Percentiles rank a stretch among this genome's conserved stretches.
Evolutionary conservation across 2,888 invertebrate genomes (phyloP).

Genomic region (Orchestes rusci): DNA sequence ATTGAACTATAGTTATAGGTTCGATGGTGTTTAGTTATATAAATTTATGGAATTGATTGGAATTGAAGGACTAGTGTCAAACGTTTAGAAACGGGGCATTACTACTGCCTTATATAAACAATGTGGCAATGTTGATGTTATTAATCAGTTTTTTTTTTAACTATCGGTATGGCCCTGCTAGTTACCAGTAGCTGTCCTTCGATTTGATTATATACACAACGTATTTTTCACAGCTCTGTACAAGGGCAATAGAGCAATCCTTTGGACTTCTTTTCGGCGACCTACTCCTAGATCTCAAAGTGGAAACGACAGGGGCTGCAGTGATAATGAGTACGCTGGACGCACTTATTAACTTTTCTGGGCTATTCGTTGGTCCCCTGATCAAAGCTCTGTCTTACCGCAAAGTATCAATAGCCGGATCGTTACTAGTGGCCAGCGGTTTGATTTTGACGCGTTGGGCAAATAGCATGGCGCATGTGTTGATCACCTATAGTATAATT

Average conservation of each 20-base stretch:
- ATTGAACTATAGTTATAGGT: no score
- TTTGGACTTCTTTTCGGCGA: constrained; percentile 75
- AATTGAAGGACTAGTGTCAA: no score
- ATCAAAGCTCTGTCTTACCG: constrained; percentile 68
- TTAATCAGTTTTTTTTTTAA: no score
- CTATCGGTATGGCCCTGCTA: no score
- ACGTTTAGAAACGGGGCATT: no score
- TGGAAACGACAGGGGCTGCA: constrained; percentile 68
- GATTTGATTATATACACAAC: no score
- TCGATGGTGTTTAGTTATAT: no score
- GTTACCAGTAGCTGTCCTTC: no score
- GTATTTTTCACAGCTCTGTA: constrained; percentile 65
- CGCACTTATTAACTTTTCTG: constrained; percentile 72
- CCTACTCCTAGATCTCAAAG: constrained; percentile 58
- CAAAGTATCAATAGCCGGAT: constrained; percentile 62
- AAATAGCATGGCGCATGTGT: constrained; percentile 62
- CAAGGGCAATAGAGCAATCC: constrained; percentile 72
- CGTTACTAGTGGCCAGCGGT: constrained; percentile 58
- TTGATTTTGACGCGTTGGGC: constrained; percentile 62
- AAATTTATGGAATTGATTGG: no score
- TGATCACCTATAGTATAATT: constrained; percentile 66
- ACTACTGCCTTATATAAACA: no score
- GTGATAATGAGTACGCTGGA: constrained; percentile 70
- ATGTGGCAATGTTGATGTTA: no score
- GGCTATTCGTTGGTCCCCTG: constrained; percentile 68